These are phyloP conservation scores for Diorhabda sublineata DNA, from an alignment of 1,140 invertebrate species.

Conservation along the genomic window DNA sequence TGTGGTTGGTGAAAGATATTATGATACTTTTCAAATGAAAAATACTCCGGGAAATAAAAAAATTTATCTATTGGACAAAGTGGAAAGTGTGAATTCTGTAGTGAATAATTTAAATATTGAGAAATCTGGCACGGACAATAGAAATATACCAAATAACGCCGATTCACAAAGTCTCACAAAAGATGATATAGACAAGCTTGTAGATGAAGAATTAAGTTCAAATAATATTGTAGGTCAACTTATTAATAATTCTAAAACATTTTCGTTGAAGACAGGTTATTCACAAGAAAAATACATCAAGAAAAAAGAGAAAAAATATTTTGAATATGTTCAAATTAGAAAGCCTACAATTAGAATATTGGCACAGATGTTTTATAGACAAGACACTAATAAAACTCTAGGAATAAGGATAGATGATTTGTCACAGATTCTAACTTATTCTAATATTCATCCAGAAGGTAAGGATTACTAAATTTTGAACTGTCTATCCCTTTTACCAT, in stretches of 20 bases:
- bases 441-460: constrained; percentile 73
- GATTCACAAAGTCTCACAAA: constrained; percentile 81
- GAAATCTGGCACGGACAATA: constrained; percentile 72
- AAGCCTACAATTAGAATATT: constrained; percentile 72
- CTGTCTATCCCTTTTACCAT: not conserved
- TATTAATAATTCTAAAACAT: constrained; percentile 85
- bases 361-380: constrained; percentile 72
- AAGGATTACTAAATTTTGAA: not conserved
- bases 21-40: constrained; percentile 75
- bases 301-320: constrained; percentile 91
- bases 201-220: constrained; percentile 68
- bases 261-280: constrained; percentile 82
- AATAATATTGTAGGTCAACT: constrained; percentile 81
- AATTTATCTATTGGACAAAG: constrained; percentile 55
- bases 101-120: constrained; percentile 54
- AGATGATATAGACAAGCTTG: constrained; percentile 74
- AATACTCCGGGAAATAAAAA: constrained; percentile 57
- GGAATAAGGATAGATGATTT: constrained; percentile 80
- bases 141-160: constrained; percentile 77
- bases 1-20: constrained; percentile 69
- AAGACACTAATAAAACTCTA: constrained; percentile 72
- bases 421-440: constrained; percentile 77
- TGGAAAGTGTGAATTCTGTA: constrained; percentile 49
- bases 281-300: constrained; percentile 92
- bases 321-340: constrained; percentile 69